Percentiles rank a stretch among this genome's conserved stretches.
Evolutionary conservation across 2,888 invertebrate genomes (phyloP).

Genomic region (Torymus texanus): DNA sequence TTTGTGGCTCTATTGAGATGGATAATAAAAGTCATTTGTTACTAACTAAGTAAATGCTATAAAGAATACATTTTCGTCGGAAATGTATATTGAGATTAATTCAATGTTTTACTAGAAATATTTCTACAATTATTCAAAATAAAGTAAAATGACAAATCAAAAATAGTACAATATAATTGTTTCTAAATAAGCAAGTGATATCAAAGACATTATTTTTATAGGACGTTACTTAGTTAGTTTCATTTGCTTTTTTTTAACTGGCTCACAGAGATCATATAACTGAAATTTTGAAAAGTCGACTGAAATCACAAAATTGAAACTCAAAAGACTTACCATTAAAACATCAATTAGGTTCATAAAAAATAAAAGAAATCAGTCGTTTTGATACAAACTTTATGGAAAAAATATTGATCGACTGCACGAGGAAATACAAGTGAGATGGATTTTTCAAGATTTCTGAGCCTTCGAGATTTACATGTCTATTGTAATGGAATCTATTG

Average conservation of each 20-base stretch:
- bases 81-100: slow-evolving; percentile 9
- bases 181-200: slow-evolving; percentile 23
- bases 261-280: slow-evolving; percentile 31
- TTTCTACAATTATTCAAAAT: slow-evolving; percentile 22
- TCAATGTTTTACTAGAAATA: slow-evolving; percentile 13
- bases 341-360: slow-evolving; percentile 35
- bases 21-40: slow-evolving; percentile 45
- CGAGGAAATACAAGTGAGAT: slow-evolving; percentile 21
- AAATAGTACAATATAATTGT: slow-evolving; percentile 12
- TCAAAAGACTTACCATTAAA: slow-evolving; percentile 40
- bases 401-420: slow-evolving; percentile 17
- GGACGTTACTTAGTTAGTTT: slow-evolving; percentile 39
- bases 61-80: slow-evolving; percentile 35
- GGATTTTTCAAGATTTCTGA: slow-evolving; percentile 56
- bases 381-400: slow-evolving; percentile 46
- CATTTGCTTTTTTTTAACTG: slow-evolving; percentile 40
- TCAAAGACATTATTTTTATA: slow-evolving; percentile 32
- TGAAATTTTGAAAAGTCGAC: slow-evolving; percentile 55
- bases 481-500: slow-evolving; percentile 51
- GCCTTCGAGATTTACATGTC: slow-evolving; percentile 47
- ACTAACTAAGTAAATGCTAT: slow-evolving; percentile 44
- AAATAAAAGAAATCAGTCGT: slow-evolving; percentile 28
- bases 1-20: slow-evolving; percentile 28
- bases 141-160: slow-evolving; percentile 40
- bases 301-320: slow-evolving; percentile 29